phyloP scores from a whole-genome alignment of 2,113 vertebrate genomes.

The Catagonus wagneri region DNA sequence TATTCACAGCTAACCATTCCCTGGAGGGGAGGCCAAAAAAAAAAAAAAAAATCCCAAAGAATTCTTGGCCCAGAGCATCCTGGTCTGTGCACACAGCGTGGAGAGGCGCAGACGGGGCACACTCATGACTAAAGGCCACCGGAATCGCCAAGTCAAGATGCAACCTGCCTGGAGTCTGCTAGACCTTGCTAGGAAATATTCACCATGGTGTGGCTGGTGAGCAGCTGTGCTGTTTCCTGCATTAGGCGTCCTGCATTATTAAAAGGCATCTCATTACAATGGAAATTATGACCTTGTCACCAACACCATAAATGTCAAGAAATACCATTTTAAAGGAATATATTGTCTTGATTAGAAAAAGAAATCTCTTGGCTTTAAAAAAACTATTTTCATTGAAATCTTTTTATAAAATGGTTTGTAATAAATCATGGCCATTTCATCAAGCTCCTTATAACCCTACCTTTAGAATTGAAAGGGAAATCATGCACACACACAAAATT shows the following conservation, averaged over 20 bases:
- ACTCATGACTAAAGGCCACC: background rate
- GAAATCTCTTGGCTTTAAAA: slow-evolving; percentile 49
- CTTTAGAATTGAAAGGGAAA: background rate
- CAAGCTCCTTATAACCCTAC: slow-evolving; percentile 2
- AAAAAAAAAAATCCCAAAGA: background rate
- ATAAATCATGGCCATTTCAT: background rate
- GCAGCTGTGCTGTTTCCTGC: background rate
- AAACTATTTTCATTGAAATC: slow-evolving; percentile 60
- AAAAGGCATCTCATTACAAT: slow-evolving; percentile 79
- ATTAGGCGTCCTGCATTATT: slow-evolving; percentile 67
- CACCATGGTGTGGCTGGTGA: background rate
- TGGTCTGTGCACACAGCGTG: background rate
- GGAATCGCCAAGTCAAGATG: background rate
- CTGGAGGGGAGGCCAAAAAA: background rate
- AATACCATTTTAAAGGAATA: slow-evolving; percentile 85
- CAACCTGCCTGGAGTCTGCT: background rate
- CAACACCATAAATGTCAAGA: slow-evolving; percentile 86
- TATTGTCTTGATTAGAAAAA: slow-evolving; percentile 87
- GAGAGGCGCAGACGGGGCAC: background rate
- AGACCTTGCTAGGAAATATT: background rate
- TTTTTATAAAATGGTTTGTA: slow-evolving; percentile 47
- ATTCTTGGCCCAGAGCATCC: background rate
- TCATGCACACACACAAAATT: background rate
- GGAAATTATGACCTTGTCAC: slow-evolving; percentile 88
- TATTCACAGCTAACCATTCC: background rate